A percentile compares a stretch with the other conserved stretches of the same genome.
Conservation (phyloP, 2,888 invertebrate genomes). For the Leptodirus hochenwartii region DNA sequence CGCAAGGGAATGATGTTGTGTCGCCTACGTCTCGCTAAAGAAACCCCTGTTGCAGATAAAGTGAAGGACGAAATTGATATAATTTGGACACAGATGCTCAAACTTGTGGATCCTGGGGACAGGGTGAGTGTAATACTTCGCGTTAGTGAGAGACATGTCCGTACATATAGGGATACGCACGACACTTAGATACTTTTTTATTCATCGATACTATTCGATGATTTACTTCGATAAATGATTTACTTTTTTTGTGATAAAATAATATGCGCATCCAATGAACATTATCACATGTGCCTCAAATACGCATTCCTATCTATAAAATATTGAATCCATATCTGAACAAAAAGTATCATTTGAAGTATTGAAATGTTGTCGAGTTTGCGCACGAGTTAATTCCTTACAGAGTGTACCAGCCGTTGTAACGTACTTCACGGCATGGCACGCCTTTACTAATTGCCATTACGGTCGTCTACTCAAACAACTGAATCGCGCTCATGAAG, state of each 20-base stretch:
- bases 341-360: conserved; percentile 2
- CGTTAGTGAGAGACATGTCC: conserved; percentile 3
- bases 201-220: no score
- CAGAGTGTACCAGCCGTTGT: conserved; percentile 24
- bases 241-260: no score
- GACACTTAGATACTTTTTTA: no score
- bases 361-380: conserved; percentile 3
- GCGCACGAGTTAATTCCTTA: conserved; percentile 10
- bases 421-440: conserved; percentile 63
- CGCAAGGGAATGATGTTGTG: conserved; percentile 57
- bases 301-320: no score
- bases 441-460: conserved; percentile 58
- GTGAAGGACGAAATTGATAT: conserved; percentile 38
- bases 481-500: conserved; percentile 59
- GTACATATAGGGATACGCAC: no score
- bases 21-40: conserved; percentile 33
- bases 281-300: no score
- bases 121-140: conserved; percentile 37
- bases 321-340: no score
- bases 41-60: conserved; percentile 16
- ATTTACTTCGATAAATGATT: no score
- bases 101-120: conserved; percentile 66
- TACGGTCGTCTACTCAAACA: conserved; percentile 69
- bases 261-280: no score
- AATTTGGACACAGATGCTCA: conserved; percentile 51